Evolutionary conservation across 2,888 invertebrate species (phyloP).

Genomic region (Machimus rusticus): DNA sequence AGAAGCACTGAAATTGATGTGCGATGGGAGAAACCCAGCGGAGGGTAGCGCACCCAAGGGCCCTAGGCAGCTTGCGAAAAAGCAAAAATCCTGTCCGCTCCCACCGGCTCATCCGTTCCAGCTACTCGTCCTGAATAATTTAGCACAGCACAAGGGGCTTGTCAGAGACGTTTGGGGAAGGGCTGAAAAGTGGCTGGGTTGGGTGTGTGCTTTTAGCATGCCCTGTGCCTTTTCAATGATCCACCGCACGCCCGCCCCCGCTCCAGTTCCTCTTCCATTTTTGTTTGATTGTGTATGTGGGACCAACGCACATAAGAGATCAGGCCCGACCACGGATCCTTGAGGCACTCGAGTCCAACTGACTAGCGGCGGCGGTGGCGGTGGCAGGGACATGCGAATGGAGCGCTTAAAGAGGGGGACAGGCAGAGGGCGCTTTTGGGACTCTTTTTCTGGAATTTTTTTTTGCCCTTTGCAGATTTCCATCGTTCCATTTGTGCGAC

Average conservation of each 20-base stretch:
- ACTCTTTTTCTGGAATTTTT: not conserved
- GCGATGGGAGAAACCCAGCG: not conserved
- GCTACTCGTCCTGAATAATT: constrained; percentile 45
- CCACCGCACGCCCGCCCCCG: not conserved
- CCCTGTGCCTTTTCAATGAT: constrained; percentile 11
- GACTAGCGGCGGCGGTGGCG: not conserved
- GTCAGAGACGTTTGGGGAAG: not conserved
- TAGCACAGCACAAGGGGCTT: constrained; percentile 3
- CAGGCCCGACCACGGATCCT: not conserved
- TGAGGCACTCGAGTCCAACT: not conserved
- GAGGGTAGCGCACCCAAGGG: not conserved
- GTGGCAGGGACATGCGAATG: not conserved
- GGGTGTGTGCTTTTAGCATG: constrained; percentile 14
- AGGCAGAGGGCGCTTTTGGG: not conserved
- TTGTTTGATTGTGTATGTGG: not conserved
- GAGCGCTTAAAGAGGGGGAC: not conserved
- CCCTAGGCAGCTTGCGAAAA: constrained; percentile 27
- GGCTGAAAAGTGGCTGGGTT: not conserved
- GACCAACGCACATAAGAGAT: not conserved
- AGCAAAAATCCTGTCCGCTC: constrained; percentile 41
- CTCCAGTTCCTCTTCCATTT: not conserved
- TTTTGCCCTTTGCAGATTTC: not conserved
- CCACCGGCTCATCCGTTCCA: constrained; percentile 33
- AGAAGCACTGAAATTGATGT: not conserved
- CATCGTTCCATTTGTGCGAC: constrained; percentile 1